Percentiles rank a stretch among this genome's conserved stretches.
phyloP scores from a whole-genome alignment of 2,797 vertebrate species.

The Coreius guichenoti region DNA sequence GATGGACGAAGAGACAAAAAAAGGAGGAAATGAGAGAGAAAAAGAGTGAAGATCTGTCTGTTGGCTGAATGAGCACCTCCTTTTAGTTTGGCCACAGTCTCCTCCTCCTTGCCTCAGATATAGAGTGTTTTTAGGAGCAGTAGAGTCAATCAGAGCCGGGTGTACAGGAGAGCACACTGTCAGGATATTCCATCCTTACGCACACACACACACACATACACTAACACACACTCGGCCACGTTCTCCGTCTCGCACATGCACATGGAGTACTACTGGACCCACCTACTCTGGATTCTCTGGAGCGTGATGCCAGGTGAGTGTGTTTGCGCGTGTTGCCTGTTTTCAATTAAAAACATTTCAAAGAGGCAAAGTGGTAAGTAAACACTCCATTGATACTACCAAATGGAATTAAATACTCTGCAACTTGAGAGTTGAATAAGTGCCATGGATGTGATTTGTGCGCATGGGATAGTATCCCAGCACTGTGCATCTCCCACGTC shows the following conservation, averaged over 20 bases:
- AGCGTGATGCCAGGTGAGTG: conserved; percentile 87
- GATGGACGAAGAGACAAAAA: conserved; percentile 57
- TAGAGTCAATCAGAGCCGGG: conserved; percentile 77
- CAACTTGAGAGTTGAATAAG: conserved; percentile 18
- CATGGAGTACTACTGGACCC: conserved; percentile 89
- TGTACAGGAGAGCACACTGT: conserved; percentile 73
- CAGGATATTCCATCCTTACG: conserved; percentile 72
- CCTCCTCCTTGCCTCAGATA: conserved; percentile 79
- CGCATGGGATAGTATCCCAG: not conserved
- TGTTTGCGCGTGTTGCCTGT: conserved; percentile 19
- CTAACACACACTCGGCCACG: conserved; percentile 62
- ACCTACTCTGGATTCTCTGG: conserved; percentile 87
- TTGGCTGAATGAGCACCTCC: conserved; percentile 71
- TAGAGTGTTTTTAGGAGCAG: conserved; percentile 74
- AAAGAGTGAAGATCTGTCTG: conserved; percentile 61
- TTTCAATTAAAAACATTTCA: not conserved
- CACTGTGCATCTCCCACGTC: conserved; percentile 38
- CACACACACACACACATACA: conserved; percentile 72
- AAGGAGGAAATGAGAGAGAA: conserved; percentile 53
- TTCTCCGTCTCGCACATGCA: conserved; percentile 57
- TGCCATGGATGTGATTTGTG: conserved; percentile 23
- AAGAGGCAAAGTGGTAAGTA: not conserved
- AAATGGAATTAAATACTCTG: not conserved
- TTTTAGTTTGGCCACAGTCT: conserved; percentile 69
- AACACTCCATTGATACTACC: not conserved